Evolutionary conservation across 2,888 invertebrate genomes (phyloP), one percentile per base, ranked within the genome.

Genomic region (Phyllotreta cruciferae): DNA sequence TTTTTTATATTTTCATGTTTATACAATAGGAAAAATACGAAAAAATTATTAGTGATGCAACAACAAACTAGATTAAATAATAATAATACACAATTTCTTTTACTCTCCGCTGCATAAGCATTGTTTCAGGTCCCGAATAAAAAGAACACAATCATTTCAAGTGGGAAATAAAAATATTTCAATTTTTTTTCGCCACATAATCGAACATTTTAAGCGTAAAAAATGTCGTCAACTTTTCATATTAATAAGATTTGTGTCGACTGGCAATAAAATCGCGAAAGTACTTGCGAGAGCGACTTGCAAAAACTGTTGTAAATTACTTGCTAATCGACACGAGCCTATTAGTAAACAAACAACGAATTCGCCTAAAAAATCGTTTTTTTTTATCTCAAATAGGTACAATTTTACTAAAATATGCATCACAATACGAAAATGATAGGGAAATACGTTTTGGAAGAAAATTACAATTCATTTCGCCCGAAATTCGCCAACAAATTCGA

Each of bases 1-100:
- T 24, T 24, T 24, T 76, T 75, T 77, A 34, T n/a, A n/a, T n/a
- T n/a, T n/a, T n/a, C n/a, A n/a, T n/a, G n/a, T n/a, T 60, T 60
- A 53, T 73, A 73, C 73, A 72, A 70, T 60, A 66, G 67, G 64
- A 66, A 66, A 66, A 24, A 24, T 24, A 24, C 24, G 24, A 24
- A 52, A 55, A 56, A 61, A 55, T 65, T 63, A 63, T 64, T 55
- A 44, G 64, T 64, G 55, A 66, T 57, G 60, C 55, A 42, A 47
- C 58, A 36, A 35, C 37, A 57, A 36, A 24, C 24, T 24, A 24
- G 24, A 24, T 39, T 60, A 52, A 45, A 52, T 50, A 57, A 57
- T 52, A 45, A 52, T 50, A 57, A 57, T 52, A 49, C 47, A 24
- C 34, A 47, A 10, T 35, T 10, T 35, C 11, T 49, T 35, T 2